These are phyloP conservation scores for Virgularia gustaviana DNA, from an alignment of 92 coral and sea anemone genomes.

Conservation along the genomic window DNA sequence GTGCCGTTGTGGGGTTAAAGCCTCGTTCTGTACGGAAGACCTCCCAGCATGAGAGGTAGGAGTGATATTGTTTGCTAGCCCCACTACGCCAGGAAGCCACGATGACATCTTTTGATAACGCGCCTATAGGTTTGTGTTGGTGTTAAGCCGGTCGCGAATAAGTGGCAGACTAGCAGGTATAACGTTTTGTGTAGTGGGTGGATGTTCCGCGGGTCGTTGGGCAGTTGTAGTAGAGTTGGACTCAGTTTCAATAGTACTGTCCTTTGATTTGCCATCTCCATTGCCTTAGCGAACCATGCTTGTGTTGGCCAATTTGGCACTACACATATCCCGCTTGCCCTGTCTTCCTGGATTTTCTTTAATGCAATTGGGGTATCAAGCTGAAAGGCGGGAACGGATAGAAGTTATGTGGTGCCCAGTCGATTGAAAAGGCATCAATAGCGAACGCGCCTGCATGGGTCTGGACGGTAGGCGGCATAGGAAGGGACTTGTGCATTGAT, in stretches of 20 bases:
- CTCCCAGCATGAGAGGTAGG: slow-evolving; percentile 41
- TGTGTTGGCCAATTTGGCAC: slow-evolving; percentile 37
- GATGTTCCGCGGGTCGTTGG: slow-evolving; percentile 4
- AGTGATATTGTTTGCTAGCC: slow-evolving; percentile 34
- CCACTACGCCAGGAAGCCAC: slow-evolving; percentile 48
- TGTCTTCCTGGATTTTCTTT: slow-evolving; percentile 36
- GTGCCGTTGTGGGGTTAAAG: slow-evolving; percentile 9
- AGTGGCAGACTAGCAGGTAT: slow-evolving; percentile 38
- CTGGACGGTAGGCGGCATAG: slow-evolving; percentile 15
- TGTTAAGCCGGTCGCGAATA: slow-evolving; percentile 36
- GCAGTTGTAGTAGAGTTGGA: slow-evolving; percentile 20
- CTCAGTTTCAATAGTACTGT: slow-evolving; percentile 22
- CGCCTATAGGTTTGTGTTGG: slow-evolving; percentile 7
- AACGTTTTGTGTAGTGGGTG: slow-evolving; percentile 46
- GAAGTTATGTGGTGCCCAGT: slow-evolving; percentile 2
- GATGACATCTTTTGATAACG: slow-evolving; percentile 33
- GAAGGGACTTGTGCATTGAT: neutral
- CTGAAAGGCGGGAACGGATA: slow-evolving; percentile 47
- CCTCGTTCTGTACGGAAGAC: slow-evolving; percentile 21
- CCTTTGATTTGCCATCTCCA: slow-evolving; percentile 30
- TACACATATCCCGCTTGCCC: slow-evolving; percentile 26
- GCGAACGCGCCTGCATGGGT: slow-evolving; percentile 8
- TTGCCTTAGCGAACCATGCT: slow-evolving; percentile 46
- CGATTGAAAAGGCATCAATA: slow-evolving; percentile 21
- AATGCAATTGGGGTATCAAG: slow-evolving; percentile 15